These are phyloP conservation scores for Drosophila gunungcola DNA, from an alignment of 1,140 invertebrate species.

Conservation along the genomic window DNA sequence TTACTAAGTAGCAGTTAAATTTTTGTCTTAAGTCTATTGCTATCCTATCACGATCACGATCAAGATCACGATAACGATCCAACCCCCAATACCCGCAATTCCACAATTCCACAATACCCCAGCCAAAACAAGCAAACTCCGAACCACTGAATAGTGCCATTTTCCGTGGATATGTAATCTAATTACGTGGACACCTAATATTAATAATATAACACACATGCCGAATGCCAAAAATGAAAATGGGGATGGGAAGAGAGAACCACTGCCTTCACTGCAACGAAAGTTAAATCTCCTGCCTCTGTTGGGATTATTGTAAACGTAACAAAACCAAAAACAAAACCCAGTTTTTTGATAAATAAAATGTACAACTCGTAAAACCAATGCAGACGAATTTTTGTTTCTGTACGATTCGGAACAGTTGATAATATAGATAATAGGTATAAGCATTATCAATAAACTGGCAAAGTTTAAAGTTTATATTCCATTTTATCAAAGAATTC, in stretches of 20 bases:
- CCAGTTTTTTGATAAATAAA: slow-evolving; percentile 69
- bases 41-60: slow-evolving; percentile 44
- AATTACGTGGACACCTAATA: slow-evolving; percentile 35
- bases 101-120: slow-evolving; percentile 11
- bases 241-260: slow-evolving; percentile 22
- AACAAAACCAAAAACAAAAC: slow-evolving; percentile 57
- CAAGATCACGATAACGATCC: slow-evolving; percentile 42
- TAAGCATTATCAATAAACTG: no score
- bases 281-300: slow-evolving; percentile 24
- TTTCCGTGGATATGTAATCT: slow-evolving; percentile 46
- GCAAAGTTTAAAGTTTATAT: no score
- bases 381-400: slow-evolving; percentile 29
- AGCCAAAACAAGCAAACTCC: slow-evolving; percentile 27
- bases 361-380: slow-evolving; percentile 57
- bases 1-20: slow-evolving; percentile 75
- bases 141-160: slow-evolving; percentile 42
- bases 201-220: slow-evolving; percentile 18
- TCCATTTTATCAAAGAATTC: no score
- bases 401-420: background rate
- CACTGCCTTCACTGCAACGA: slow-evolving; percentile 50
- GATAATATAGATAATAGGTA: no score
- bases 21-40: slow-evolving; percentile 69
- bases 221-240: slow-evolving; percentile 19
- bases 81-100: slow-evolving; percentile 17
- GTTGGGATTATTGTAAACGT: slow-evolving; percentile 49